phyloP scores from a whole-genome alignment of 2,888 invertebrate genomes.

The Beris morrisii region DNA sequence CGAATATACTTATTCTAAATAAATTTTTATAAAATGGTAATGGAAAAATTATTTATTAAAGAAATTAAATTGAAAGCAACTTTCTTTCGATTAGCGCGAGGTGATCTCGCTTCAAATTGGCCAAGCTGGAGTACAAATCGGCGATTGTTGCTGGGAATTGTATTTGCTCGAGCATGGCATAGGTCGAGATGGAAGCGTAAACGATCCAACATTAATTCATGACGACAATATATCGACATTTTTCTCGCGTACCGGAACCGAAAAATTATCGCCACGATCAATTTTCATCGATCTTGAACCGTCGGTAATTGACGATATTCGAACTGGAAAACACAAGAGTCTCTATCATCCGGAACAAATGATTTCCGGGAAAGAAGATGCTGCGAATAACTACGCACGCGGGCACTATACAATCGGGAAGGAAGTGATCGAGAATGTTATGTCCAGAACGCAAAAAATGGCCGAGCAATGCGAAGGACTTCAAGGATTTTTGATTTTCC shows the following conservation, averaged over 20 bases:
- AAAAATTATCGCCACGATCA: conserved; percentile 84
- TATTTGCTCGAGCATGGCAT: conserved; percentile 80
- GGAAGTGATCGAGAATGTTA: conserved; percentile 73
- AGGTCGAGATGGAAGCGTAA: conserved; percentile 71
- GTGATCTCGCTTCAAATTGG: conserved; percentile 81
- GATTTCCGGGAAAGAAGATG: conserved; percentile 85
- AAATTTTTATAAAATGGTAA: too few species aligned
- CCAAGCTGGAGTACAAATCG: conserved; percentile 80
- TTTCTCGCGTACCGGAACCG: conserved; percentile 78
- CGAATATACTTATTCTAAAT: too few species aligned
- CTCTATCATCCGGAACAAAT: conserved; percentile 82
- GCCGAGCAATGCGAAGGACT: conserved; percentile 80
- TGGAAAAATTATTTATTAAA: background rate
- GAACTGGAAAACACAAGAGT: conserved; percentile 68
- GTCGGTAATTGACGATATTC: conserved; percentile 73
- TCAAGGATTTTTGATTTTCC: conserved; percentile 86
- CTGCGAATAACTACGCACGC: conserved; percentile 84
- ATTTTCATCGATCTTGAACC: conserved; percentile 88
- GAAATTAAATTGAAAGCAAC: background rate
- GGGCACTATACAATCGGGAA: conserved; percentile 86
- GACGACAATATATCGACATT: conserved; percentile 72
- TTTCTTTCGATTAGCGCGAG: conserved; percentile 62
- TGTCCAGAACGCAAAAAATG: conserved; percentile 72
- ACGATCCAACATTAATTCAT: conserved; percentile 55
- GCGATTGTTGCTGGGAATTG: conserved; percentile 77